Evolutionary conservation across 2,888 invertebrate species (phyloP), one percentile per base, ranked within the genome.

Genomic region (Melinaea menophilus): DNA sequence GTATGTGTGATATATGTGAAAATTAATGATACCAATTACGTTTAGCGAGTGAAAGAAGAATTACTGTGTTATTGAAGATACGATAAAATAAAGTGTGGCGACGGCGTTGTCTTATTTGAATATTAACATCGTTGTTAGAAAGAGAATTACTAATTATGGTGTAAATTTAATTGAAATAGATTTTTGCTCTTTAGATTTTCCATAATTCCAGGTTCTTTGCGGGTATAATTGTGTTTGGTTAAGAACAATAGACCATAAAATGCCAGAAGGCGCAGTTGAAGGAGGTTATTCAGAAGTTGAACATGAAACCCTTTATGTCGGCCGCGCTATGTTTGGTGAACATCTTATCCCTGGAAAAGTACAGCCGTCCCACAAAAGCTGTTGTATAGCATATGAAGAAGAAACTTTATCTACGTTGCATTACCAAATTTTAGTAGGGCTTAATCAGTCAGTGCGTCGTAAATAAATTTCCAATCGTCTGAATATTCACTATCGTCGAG

Each of bases 261-360:
- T 94, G 61, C 95, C 95, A 31, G 86, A 92, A 1, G 93, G 92
- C 66, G 93, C 95, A 0, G 79, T 95, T 58, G 85, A 92, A 3
- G 94, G 90, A 5, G 93, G 93, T 3, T 83, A 73, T 62, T 86
- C 89, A 64, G 85, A 78, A 64, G 84, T 84, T 69, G 80, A 81
- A 37, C 22, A 63, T 2, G 90, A 90, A 68, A 80, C 79, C 55
- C 69, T 94, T 31, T 94, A 88, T 75, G 91, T 94, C 0, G 93
- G 93, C 9, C 55, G 37, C 9, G 9, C n/a, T 56, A n/a, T 12
- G 56, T 35, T 56, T 76, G 93, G 94, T 72, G 95, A 94, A 47
- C 94, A 92, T 56, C 80, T 95, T 11, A 91, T 95, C 73, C 95
- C 95, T 61, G 95, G 95, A 47, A 95, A 95, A 83, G 78, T 73